Conservation (phyloP, 2,888 invertebrate species). For the Idaea dimidiata region DNA sequence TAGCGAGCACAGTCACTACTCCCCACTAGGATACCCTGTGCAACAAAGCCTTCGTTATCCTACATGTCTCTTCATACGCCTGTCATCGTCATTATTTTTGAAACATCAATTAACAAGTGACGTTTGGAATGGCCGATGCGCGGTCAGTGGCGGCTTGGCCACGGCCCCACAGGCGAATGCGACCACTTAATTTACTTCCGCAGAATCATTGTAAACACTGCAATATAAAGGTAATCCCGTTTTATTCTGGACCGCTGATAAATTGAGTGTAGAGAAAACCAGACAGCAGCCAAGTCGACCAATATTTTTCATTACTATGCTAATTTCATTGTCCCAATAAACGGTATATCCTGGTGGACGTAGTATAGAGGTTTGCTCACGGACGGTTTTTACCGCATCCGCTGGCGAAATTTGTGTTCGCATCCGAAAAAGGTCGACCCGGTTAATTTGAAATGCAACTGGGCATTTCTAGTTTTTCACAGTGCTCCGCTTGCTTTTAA, state of each 20-base stretch:
- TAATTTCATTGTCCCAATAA: slow-evolving; percentile 78
- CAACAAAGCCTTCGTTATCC: background rate
- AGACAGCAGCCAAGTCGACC: slow-evolving; percentile 51
- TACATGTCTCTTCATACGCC: slow-evolving; percentile 4
- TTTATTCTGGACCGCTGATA: slow-evolving; percentile 53
- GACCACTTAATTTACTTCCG: slow-evolving; percentile 42
- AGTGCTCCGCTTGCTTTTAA: slow-evolving; percentile 42
- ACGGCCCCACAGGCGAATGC: slow-evolving; percentile 10
- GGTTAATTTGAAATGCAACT: slow-evolving; percentile 74
- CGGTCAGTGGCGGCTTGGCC: slow-evolving; percentile 11
- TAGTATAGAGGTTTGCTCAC: slow-evolving; percentile 74
- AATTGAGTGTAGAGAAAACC: slow-evolving; percentile 52
- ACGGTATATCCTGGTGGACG: slow-evolving; percentile 55
- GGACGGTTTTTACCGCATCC: slow-evolving; percentile 66
- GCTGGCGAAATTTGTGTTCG: slow-evolving; percentile 70
- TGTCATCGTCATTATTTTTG: slow-evolving; percentile 20
- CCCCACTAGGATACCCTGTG: no score
- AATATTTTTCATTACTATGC: slow-evolving; percentile 80
- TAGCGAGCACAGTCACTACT: no score
- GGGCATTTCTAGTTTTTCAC: slow-evolving; percentile 59
- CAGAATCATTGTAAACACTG: slow-evolving; percentile 33
- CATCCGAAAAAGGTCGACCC: slow-evolving; percentile 55
- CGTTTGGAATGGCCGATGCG: slow-evolving; percentile 32
- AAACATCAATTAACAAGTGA: slow-evolving; percentile 24
- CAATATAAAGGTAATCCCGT: slow-evolving; percentile 47